Conservation (phyloP, 2,888 invertebrate genomes). For the Nephrotoma appendiculata region DNA sequence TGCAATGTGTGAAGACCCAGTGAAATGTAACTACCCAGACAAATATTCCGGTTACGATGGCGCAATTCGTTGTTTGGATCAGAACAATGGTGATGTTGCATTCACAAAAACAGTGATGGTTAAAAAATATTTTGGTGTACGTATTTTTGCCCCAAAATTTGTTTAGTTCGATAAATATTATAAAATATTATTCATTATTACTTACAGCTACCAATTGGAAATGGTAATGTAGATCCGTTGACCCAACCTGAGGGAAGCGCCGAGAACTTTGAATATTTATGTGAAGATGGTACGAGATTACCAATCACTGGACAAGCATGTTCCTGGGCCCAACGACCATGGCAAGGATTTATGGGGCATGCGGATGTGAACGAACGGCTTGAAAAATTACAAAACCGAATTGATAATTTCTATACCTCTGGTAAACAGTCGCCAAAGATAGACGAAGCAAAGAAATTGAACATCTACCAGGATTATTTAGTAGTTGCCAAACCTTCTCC, state of each 20-base stretch:
- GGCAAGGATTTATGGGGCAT: conserved; percentile 63
- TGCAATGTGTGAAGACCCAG: conserved; percentile 60
- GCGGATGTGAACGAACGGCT: conserved; percentile 38
- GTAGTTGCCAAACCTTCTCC: not conserved
- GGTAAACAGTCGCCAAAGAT: conserved; percentile 60
- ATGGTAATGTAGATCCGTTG: conserved; percentile 41
- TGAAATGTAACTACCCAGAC: conserved; percentile 66
- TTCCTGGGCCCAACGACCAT: conserved; percentile 75
- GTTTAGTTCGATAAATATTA: not conserved
- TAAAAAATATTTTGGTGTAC: conserved; percentile 61
- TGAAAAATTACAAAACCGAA: not conserved
- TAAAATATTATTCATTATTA: not conserved
- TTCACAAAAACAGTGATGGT: conserved; percentile 73
- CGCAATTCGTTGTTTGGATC: conserved; percentile 64
- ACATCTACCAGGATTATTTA: conserved; percentile 19
- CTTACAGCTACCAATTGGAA: conserved; percentile 46
- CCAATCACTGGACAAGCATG: conserved; percentile 52
- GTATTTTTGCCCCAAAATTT: conserved; percentile 8
- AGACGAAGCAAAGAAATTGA: conserved; percentile 43
- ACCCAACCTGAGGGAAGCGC: conserved; percentile 42
- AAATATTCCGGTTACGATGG: conserved; percentile 77
- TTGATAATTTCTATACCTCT: conserved; percentile 35
- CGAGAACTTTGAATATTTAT: conserved; percentile 57
- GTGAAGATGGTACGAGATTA: conserved; percentile 59
- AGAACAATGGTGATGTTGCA: conserved; percentile 71